phyloP scores from a whole-genome alignment of 2,888 invertebrate genomes.

The Platypus cylindrus region DNA sequence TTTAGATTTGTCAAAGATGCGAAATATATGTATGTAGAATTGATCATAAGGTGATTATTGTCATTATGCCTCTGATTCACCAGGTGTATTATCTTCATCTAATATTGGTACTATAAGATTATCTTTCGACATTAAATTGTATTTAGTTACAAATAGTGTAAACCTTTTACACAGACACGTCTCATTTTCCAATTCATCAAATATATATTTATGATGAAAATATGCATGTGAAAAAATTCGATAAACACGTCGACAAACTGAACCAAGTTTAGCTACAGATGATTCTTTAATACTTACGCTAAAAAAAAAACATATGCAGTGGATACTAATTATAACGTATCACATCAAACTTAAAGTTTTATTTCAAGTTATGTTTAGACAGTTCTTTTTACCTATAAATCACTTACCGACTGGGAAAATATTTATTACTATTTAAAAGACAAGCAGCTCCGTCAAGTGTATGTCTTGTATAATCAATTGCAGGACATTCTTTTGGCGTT shows the following conservation, averaged over 20 bases:
- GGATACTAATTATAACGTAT: too few species aligned
- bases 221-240: conserved; percentile 99
- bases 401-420: conserved; percentile 90
- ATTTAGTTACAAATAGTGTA: conserved; percentile 96
- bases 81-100: conserved; percentile 56
- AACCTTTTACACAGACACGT: conserved; percentile 92
- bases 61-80: conserved; percentile 39
- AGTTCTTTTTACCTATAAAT: too few species aligned
- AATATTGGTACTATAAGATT: conserved; percentile 96
- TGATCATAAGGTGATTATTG: too few species aligned
- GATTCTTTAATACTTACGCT: conserved; percentile 99
- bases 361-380: too few species aligned
- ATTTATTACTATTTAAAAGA: conserved; percentile 97
- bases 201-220: conserved; percentile 92
- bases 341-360: too few species aligned
- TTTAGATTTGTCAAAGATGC: too few species aligned
- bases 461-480: conserved; percentile 97
- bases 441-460: conserved; percentile 98
- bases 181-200: conserved; percentile 96
- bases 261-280: conserved; percentile 95
- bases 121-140: conserved; percentile 95
- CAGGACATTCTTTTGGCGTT: conserved; percentile 99
- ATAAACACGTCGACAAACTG: conserved; percentile 96
- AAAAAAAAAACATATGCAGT: too few species aligned
- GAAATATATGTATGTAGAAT: too few species aligned